Conservation (phyloP, 2,113 vertebrate genomes). For the Macrotis lagotis region DNA sequence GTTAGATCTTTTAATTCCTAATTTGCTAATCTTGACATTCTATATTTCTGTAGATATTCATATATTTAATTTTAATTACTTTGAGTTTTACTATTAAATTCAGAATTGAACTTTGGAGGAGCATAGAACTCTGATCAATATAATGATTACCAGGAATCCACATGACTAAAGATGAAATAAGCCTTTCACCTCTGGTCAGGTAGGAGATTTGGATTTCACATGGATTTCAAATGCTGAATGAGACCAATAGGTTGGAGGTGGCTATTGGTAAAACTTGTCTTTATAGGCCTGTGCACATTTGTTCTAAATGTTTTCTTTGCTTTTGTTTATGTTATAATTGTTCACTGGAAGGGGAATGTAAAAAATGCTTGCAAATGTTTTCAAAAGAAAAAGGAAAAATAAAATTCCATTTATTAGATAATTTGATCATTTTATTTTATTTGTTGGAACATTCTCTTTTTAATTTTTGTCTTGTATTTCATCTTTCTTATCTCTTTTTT, state of each 20-base stretch:
- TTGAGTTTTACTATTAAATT: background rate
- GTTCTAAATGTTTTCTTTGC: no score
- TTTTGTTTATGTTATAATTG: background rate
- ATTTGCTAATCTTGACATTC: background rate
- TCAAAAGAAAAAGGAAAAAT: background rate
- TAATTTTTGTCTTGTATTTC: background rate
- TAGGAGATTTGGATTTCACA: no score
- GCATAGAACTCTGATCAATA: background rate
- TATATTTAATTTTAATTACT: background rate
- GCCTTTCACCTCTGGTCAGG: background rate
- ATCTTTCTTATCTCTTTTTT: background rate
- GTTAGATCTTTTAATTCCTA: background rate
- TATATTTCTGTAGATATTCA: background rate
- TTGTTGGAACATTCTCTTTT: background rate
- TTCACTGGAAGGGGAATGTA: background rate
- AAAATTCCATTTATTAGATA: background rate
- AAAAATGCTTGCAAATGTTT: background rate
- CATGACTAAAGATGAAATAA: background rate
- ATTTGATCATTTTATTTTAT: background rate
- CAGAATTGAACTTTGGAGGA: background rate
- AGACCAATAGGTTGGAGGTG: background rate
- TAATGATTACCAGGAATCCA: background rate
- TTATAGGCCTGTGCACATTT: background rate
- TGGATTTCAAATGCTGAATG: background rate
- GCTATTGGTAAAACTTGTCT: background rate